phyloP scores from a whole-genome alignment of 53 echinoderm and acorn worm species.

The Actinopyga echinites region DNA sequence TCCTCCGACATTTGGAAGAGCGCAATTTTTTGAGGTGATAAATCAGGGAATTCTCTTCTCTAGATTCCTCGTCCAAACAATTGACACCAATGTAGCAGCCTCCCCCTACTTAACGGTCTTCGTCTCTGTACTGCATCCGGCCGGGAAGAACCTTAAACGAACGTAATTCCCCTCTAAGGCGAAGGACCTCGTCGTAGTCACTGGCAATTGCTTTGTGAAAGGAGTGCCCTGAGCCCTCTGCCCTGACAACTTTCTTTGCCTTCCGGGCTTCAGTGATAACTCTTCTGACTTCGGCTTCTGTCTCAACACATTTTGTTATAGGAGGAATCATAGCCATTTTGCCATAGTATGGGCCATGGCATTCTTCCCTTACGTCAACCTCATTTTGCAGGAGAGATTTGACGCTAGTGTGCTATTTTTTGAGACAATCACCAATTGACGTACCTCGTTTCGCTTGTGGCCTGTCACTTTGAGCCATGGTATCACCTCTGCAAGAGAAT shows the following conservation, averaged over 20 bases:
- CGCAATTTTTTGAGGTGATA: conserved; percentile 1
- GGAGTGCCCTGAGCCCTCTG: not conserved
- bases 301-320: not conserved
- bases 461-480: no score
- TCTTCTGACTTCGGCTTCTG: not conserved
- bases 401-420: no score
- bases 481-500: no score
- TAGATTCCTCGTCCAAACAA: not conserved
- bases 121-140: no score
- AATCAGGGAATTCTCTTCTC: not conserved
- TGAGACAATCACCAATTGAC: no score
- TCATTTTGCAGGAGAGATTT: no score
- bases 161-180: not conserved
- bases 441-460: no score
- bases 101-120: not conserved
- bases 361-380: no score
- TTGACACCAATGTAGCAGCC: not conserved
- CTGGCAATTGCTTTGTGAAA: not conserved
- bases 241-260: not conserved
- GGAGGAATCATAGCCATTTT: not conserved
- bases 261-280: not conserved
- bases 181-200: not conserved
- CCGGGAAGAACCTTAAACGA: not conserved
- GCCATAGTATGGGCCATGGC: no score
- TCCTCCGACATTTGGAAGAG: conserved; percentile 19